phyloP scores from a whole-genome alignment of 2,797 vertebrate genomes.

The Xyrichtys novacula region DNA sequence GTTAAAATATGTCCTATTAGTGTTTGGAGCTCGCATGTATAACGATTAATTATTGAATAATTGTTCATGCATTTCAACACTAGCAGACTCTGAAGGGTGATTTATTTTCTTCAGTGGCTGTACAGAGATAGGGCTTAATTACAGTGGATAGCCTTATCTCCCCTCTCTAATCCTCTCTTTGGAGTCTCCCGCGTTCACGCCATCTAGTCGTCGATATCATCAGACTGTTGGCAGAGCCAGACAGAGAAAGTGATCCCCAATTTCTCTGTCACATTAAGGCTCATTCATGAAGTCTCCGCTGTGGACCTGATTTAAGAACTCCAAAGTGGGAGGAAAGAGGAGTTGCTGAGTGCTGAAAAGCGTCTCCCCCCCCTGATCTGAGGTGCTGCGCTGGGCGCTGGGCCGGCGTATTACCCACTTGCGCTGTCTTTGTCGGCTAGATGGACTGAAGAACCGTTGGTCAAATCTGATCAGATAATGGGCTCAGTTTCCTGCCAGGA shows the following conservation, averaged over 20 bases:
- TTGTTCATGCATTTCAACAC: constrained; percentile 91
- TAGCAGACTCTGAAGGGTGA: constrained; percentile 87
- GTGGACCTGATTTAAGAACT: constrained; percentile 65
- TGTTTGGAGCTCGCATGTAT: constrained; percentile 88
- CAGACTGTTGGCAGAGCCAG: constrained; percentile 64
- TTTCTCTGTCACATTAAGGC: constrained; percentile 77
- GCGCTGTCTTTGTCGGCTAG: constrained; percentile 59
- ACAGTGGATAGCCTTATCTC: constrained; percentile 88
- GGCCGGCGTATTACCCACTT: constrained; percentile 52
- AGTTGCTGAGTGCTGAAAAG: constrained; percentile 44
- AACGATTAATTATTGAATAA: constrained; percentile 95
- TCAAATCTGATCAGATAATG: constrained; percentile 70
- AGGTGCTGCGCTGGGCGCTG: constrained; percentile 56
- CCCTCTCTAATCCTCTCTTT: constrained; percentile 74
- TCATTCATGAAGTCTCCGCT: constrained; percentile 71
- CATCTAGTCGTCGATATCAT: constrained; percentile 65
- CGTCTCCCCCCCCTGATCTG: constrained; percentile 22
- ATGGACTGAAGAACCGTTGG: constrained; percentile 56
- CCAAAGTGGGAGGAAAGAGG: constrained; percentile 57
- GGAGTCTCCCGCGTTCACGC: constrained; percentile 71
- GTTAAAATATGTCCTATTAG: constrained; percentile 89
- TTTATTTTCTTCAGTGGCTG: constrained; percentile 87
- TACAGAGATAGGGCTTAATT: constrained; percentile 86
- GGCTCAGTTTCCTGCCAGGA: constrained; percentile 52
- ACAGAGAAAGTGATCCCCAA: constrained; percentile 75